phyloP scores from a whole-genome alignment of 2,797 vertebrate species.

The Erethizon dorsatum region DNA sequence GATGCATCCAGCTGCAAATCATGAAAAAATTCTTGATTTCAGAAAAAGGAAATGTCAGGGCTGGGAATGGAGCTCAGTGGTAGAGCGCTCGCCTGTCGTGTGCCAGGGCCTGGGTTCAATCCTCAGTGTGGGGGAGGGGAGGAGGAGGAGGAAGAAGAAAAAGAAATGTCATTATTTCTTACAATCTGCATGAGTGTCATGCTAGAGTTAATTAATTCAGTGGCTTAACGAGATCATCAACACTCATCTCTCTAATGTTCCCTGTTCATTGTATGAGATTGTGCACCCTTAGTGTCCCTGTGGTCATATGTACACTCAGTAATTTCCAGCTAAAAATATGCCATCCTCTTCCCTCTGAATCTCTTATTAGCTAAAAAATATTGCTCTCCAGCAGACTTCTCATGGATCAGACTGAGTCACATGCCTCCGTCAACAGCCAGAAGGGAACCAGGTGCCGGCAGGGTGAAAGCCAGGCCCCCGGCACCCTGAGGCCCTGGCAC shows the following conservation, averaged over 20 bases:
- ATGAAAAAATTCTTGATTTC: not conserved
- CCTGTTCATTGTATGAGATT: not conserved
- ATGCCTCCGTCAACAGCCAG: not conserved
- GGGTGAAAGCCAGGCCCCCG: not conserved
- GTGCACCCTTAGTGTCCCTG: no score
- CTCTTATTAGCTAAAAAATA: not conserved
- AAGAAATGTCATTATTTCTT: not conserved
- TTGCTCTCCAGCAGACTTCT: not conserved
- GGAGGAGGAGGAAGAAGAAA: not conserved
- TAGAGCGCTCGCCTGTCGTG: not conserved
- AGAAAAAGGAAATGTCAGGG: not conserved
- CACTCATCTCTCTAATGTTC: not conserved
- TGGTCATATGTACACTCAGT: not conserved
- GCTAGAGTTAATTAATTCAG: not conserved
- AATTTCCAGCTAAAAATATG: constrained; percentile 25
- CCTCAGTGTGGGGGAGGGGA: not conserved
- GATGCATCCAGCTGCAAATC: not conserved
- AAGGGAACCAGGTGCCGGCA: not conserved
- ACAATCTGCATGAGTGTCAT: not conserved
- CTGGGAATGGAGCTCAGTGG: not conserved
- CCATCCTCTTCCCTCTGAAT: not conserved
- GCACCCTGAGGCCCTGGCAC: not conserved
- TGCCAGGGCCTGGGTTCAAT: not conserved
- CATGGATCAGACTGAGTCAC: not conserved
- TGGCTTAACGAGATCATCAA: not conserved